Conservation (phyloP, 2,888 invertebrate species). For the Maniola hyperantus region DNA sequence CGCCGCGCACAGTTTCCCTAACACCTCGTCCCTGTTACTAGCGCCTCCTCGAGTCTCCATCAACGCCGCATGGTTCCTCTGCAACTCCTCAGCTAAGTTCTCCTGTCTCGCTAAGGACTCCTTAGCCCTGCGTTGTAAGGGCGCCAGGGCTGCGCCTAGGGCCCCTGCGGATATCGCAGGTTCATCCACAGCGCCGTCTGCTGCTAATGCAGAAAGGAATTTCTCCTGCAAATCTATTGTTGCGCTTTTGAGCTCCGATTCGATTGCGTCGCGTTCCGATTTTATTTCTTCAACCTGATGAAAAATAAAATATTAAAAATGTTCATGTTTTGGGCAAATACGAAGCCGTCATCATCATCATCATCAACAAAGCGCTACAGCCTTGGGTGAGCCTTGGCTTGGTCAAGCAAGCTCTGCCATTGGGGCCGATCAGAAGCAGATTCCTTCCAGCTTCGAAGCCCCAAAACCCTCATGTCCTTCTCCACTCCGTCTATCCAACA, state of each 20-base stretch:
- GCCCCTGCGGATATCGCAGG: constrained; percentile 92
- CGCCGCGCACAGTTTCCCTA: constrained; percentile 93
- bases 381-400: too few relatives aligned
- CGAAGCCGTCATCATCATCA: too few relatives aligned
- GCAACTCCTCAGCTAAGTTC: constrained; percentile 44
- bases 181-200: constrained; percentile 92
- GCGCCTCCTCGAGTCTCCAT: constrained; percentile 85
- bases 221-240: constrained; percentile 91
- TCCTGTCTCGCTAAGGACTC: constrained; percentile 88
- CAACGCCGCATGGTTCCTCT: constrained; percentile 82
- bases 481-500: too few relatives aligned
- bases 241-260: constrained; percentile 86
- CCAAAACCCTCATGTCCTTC: too few relatives aligned
- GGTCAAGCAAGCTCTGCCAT: too few relatives aligned
- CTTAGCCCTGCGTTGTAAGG: constrained; percentile 89
- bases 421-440: too few relatives aligned
- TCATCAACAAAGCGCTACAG: too few relatives aligned
- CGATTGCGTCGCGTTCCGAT: constrained; percentile 90
- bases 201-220: constrained; percentile 92
- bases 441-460: too few relatives aligned
- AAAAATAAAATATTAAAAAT: background rate
- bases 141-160: constrained; percentile 89
- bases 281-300: constrained; percentile 89
- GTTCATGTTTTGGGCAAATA: too few relatives aligned
- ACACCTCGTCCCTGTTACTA: constrained; percentile 87